Evolutionary conservation across 2,888 invertebrate genomes (phyloP).

Genomic region (Achlya flavicornis): DNA sequence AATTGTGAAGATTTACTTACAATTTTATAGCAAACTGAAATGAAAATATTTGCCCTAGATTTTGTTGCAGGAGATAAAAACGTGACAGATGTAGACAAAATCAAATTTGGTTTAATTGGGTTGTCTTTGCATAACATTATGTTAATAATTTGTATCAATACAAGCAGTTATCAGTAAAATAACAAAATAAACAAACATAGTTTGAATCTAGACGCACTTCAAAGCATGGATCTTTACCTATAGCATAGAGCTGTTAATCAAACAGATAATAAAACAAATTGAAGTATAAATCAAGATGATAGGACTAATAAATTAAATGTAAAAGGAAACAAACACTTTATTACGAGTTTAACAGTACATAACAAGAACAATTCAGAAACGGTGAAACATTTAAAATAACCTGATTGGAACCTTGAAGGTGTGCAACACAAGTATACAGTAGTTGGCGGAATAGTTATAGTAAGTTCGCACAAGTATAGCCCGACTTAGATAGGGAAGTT

Average conservation of each 20-base stretch:
- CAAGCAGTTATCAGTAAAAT: no score
- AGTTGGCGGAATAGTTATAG: not conserved
- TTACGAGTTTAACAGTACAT: not conserved
- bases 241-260: not conserved
- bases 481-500: slow-evolving; percentile 5
- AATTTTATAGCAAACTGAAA: not conserved
- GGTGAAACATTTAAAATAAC: not conserved
- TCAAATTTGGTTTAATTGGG: not conserved
- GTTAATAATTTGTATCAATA: not conserved
- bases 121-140: not conserved
- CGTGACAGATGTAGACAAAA: not conserved
- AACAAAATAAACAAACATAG: not conserved
- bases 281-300: slow-evolving; percentile 1
- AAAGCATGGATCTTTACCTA: not conserved
- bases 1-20: not conserved
- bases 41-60: not conserved
- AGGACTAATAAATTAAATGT: slow-evolving; percentile 4
- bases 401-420: slow-evolving; percentile 1
- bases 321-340: slow-evolving; percentile 1
- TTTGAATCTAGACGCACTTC: not conserved
- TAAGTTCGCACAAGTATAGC: not conserved
- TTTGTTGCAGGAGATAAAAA: not conserved
- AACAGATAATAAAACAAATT: not conserved
- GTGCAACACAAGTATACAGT: not conserved
- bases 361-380: slow-evolving; percentile 6